Evolutionary conservation across 1,140 invertebrate genomes (phyloP).

Genomic region (Halictus rubicundus): DNA sequence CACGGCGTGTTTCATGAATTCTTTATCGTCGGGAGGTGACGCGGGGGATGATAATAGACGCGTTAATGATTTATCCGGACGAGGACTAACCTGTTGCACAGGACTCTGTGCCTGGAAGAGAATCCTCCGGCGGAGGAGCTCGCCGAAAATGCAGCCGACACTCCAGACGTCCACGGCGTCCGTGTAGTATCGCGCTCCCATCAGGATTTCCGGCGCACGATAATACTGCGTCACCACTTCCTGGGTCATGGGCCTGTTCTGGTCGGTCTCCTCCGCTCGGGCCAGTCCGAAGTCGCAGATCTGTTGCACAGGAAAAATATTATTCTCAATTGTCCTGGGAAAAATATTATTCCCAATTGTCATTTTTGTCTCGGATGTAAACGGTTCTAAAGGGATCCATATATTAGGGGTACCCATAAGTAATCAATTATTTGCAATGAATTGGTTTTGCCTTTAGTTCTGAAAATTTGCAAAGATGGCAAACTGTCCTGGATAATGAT

Average conservation of each 20-base stretch:
- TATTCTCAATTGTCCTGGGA: no score
- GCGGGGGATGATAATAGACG: no score
- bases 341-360: no score
- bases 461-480: no score
- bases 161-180: slow-evolving; percentile 99
- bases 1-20: no score
- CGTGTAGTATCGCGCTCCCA: slow-evolving; percentile 98
- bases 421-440: no score
- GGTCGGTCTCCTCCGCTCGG: slow-evolving; percentile 95
- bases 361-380: no score
- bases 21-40: no score
- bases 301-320: slow-evolving; percentile 76
- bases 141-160: slow-evolving; percentile 99
- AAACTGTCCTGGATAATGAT: no score
- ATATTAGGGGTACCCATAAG: no score
- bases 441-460: no score
- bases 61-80: neutral
- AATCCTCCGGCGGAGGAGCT: slow-evolving; percentile 95
- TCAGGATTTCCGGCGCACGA: slow-evolving; percentile 98
- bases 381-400: no score
- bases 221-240: slow-evolving; percentile 99
- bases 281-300: slow-evolving; percentile 99
- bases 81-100: slow-evolving; percentile 89
- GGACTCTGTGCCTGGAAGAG: slow-evolving; percentile 98
- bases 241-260: slow-evolving; percentile 97